Conservation (phyloP, 2,888 invertebrate genomes). For the Microctonus brassicae region DNA sequence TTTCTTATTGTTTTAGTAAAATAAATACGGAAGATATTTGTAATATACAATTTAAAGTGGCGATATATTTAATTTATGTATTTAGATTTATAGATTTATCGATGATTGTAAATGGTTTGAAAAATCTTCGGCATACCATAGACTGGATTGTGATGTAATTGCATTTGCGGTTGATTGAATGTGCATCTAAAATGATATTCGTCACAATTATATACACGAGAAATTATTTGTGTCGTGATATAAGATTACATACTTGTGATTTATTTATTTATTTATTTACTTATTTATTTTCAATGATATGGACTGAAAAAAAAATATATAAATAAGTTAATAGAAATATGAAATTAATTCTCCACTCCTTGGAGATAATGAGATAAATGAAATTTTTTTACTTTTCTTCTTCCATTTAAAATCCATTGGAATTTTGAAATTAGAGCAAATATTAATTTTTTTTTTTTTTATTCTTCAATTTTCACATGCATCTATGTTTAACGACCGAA, state of each 20-base stretch:
- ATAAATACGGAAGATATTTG: no score
- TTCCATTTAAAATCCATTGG: background rate
- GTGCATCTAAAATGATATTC: background rate
- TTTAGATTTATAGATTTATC: no score
- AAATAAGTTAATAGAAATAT: no score
- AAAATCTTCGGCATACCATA: no score
- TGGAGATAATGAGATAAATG: no score
- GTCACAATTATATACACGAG: background rate
- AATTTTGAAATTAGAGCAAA: background rate
- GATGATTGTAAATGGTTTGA: no score
- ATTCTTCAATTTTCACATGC: background rate
- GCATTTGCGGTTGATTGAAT: background rate
- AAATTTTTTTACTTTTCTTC: background rate
- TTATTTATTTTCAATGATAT: background rate
- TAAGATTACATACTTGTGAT: background rate
- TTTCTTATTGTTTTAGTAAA: no score
- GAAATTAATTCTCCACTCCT: background rate
- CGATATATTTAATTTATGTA: no score
- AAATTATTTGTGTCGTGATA: background rate
- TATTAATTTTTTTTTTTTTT: background rate
- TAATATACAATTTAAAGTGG: no score
- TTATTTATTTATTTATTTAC: background rate
- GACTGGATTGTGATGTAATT: slow-evolving; percentile 18
- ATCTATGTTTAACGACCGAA: slow-evolving; percentile 15
- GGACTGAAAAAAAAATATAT: no score